Base-by-base conservation (phyloP, 2,888 invertebrate genomes). In the Acanthacorydalis orientalis region DNA sequence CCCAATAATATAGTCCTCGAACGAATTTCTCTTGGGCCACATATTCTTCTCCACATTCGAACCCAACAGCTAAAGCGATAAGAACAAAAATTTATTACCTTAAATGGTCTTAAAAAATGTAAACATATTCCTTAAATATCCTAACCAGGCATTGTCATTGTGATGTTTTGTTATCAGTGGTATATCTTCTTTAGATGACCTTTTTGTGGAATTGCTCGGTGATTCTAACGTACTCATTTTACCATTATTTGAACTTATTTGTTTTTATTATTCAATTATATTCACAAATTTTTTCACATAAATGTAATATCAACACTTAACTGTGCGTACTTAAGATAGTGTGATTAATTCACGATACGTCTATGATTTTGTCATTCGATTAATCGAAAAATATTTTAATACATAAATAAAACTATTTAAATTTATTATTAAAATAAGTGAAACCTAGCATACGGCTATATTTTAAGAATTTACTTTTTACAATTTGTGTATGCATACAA, bases 1-100 rank as follows among this genome's bases (percentile, higher is more conserved):
- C 89, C 89, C 57, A 90, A 70, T 58, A 77, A 74, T 56, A 90
- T 83, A 40, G 80, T 83, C 56, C 90, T 75, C 7, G 86, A 76
- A 55, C 78, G 75, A 46, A 86, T 67, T 62, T 87, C 86, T 54
- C 80, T 75, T 56, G 80, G 79, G 49, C 83, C 70, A 61, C 80
- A 79, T 64, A 80, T 80, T 71, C 75, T 72, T 56, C 77, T 75
- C 73, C 85, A 83, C 58, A 80, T 71, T 64, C 78, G 78, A 53
- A 79, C 77, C 64, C 80, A 83, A 59, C 89, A 83, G 65, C 91
- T 92, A 67, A 44, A 70, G 68, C 50, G 44, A 50, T 32, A 53
- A 51, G 48, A 43, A 32, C 15, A 44, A 10, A 42, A 33, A 12
- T 37, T 33, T 50, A 15, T 11, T 42, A 49, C 12, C n/a, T n/a